phyloP scores from a whole-genome alignment of 2,113 vertebrate species.

The Camelus bactrianus region DNA sequence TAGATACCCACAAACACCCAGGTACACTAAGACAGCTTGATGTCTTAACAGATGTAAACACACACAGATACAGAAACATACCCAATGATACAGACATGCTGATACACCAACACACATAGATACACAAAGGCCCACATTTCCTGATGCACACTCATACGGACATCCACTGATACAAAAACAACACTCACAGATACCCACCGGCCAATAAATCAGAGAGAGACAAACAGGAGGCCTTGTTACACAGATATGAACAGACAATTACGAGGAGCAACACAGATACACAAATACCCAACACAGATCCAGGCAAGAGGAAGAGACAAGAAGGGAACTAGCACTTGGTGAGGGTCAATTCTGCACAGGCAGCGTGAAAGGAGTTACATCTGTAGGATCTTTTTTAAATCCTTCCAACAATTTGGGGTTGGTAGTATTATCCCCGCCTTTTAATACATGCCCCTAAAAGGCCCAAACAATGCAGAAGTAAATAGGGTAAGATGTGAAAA shows the following conservation, averaged over 20 bases:
- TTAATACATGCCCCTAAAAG: not conserved
- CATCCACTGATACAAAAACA: not conserved
- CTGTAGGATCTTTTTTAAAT: constrained; percentile 34
- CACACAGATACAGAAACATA: not conserved
- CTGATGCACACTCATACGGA: not conserved
- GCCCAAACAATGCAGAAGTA: not conserved
- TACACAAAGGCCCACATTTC: not conserved
- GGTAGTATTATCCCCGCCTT: not conserved
- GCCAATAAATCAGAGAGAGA: not conserved
- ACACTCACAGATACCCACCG: not conserved
- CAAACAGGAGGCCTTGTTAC: not conserved
- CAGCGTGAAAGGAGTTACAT: constrained; percentile 23
- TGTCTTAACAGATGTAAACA: constrained; percentile 1
- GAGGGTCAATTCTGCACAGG: not conserved
- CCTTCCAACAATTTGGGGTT: not conserved
- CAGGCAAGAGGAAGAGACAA: not conserved
- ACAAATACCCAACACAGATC: not conserved
- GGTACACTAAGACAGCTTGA: not conserved
- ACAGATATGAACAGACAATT: constrained; percentile 5
- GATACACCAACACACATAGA: not conserved
- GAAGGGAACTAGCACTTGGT: not conserved
- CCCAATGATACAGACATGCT: not conserved
- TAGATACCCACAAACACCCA: not conserved
- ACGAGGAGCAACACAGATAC: not conserved
- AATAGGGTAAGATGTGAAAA: not conserved